phyloP scores from a whole-genome alignment of 2,888 invertebrate species.

The Ochlodes sylvanus region DNA sequence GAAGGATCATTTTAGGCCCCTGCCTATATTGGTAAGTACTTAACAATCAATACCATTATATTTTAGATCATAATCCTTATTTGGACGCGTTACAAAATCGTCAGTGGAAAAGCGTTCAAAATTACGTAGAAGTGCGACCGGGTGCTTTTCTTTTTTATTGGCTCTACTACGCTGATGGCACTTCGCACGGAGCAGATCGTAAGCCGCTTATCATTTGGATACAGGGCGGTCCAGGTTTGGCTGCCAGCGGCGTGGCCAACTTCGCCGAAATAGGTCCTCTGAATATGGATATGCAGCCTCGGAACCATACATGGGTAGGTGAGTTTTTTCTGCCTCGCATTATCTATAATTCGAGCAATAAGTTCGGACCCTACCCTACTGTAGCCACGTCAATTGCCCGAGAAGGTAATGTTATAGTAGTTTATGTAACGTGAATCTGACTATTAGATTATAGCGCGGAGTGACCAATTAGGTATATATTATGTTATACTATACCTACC shows the following conservation, averaged over 20 bases:
- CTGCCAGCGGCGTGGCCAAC: constrained; percentile 93
- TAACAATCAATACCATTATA: constrained; percentile 6
- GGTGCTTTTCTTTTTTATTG: constrained; percentile 94
- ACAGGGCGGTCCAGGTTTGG: constrained; percentile 95
- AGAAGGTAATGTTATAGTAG: not conserved
- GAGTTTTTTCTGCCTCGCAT: constrained; percentile 29
- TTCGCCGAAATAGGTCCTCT: constrained; percentile 94
- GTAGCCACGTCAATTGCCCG: not conserved
- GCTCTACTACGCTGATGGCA: constrained; percentile 92
- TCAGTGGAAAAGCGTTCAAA: constrained; percentile 85
- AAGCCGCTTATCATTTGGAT: constrained; percentile 93
- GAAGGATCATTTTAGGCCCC: not conserved
- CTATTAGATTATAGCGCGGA: not conserved
- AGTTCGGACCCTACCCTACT: not conserved
- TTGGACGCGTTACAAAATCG: constrained; percentile 53
- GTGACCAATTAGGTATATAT: too few species aligned
- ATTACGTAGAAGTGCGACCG: constrained; percentile 89
- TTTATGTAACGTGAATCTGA: not conserved
- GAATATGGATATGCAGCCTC: constrained; percentile 86
- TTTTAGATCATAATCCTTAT: constrained; percentile 61
- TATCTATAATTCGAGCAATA: not conserved
- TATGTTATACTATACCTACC: too few species aligned
- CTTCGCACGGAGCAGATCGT: constrained; percentile 78
- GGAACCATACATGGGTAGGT: constrained; percentile 91
- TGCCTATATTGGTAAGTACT: not conserved